These are phyloP conservation scores for Sceloporus undulatus DNA, from an alignment of 2,113 vertebrate genomes.

Conservation along the genomic window DNA sequence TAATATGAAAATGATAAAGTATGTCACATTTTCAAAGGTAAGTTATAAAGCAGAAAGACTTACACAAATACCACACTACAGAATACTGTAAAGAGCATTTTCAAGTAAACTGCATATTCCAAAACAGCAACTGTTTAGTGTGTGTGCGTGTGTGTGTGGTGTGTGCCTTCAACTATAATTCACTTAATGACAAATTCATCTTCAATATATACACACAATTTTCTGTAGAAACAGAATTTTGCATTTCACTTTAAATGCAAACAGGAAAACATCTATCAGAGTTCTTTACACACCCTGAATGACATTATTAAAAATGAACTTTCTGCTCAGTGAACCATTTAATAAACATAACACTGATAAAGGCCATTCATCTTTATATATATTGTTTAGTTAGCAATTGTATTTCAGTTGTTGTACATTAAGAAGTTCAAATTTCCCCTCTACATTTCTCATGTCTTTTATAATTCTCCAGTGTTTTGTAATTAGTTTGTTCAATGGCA, in stretches of 20 bases:
- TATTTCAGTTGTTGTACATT: conserved; percentile 33
- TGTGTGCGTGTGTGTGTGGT: background rate
- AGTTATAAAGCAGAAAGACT: background rate
- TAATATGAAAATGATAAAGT: conserved; percentile 42
- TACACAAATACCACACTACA: conserved; percentile 29
- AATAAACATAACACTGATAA: conserved; percentile 31
- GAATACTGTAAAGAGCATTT: conserved; percentile 46
- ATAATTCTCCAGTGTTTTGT: background rate
- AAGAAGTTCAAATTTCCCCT: conserved; percentile 29
- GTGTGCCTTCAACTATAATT: conserved; percentile 6
- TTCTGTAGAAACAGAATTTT: conserved; percentile 42
- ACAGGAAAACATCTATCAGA: conserved; percentile 18
- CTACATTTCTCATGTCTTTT: conserved; percentile 12
- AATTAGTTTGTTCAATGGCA: background rate
- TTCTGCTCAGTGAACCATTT: conserved; percentile 31
- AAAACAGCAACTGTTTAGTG: conserved; percentile 22
- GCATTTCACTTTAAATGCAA: conserved; percentile 38
- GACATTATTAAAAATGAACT: conserved; percentile 47
- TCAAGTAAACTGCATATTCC: conserved; percentile 44
- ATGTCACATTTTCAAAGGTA: conserved; percentile 21
- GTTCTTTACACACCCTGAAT: background rate
- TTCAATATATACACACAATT: conserved; percentile 8
- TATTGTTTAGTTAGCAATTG: conserved; percentile 28
- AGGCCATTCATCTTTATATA: conserved; percentile 34
- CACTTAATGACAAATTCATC: background rate